Percentiles rank a stretch among this genome's conserved stretches.
phyloP scores from a whole-genome alignment of 1,140 invertebrate species.

The Hermetia illucens region DNA sequence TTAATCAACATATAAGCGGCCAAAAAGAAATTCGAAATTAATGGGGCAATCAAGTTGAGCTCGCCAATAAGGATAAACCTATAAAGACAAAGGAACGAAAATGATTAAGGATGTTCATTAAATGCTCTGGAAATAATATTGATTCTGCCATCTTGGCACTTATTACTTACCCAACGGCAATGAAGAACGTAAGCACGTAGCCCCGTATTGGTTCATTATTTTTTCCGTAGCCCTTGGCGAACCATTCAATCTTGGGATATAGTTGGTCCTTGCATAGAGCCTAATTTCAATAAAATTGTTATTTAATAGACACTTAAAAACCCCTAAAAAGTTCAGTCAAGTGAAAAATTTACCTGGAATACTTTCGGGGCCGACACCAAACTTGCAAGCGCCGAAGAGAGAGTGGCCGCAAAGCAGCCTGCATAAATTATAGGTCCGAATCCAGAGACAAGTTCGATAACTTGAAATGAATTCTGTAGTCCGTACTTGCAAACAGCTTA shows the following conservation, averaged over 20 bases:
- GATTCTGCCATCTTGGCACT: no score
- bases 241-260: constrained; percentile 85
- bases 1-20: constrained; percentile 95
- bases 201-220: constrained; percentile 84
- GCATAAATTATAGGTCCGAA: constrained; percentile 90
- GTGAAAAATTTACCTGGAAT: constrained; percentile 46
- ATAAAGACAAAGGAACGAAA: constrained; percentile 3
- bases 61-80: constrained; percentile 49
- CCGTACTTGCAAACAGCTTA: constrained; percentile 49
- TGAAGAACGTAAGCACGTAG: constrained; percentile 81
- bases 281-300: constrained; percentile 17
- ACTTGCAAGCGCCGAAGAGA: constrained; percentile 90
- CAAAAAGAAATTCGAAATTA: constrained; percentile 97
- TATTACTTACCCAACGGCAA: constrained; percentile 73
- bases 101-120: not conserved
- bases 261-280: constrained; percentile 91
- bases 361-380: constrained; percentile 91
- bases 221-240: constrained; percentile 83
- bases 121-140: no score
- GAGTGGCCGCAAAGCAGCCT: constrained; percentile 90
- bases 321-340: not conserved
- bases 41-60: constrained; percentile 83
- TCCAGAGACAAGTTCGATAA: constrained; percentile 79
- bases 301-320: not conserved
- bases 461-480: constrained; percentile 50